Base-by-base conservation (phyloP, 2,797 vertebrate species). In the Arctocebus calabarensis region DNA sequence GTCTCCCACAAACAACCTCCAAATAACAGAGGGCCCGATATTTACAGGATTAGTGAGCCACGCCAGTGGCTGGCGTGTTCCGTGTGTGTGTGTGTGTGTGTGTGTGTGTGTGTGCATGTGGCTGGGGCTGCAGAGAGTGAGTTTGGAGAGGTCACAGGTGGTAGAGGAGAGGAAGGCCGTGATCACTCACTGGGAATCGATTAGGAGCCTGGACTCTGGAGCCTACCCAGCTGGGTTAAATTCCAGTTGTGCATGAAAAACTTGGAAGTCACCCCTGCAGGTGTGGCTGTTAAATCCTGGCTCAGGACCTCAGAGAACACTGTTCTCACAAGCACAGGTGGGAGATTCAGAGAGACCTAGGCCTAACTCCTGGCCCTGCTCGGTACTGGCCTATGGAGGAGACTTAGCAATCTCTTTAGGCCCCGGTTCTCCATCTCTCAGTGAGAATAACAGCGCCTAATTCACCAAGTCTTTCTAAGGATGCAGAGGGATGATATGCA, bases 381-480 rank as follows among this genome's bases (percentile, higher is more conserved):
- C 0, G 12, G 79, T 8, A 34, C 83, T 12, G 68, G 61, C 16
- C 16, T 1, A 7, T 6, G 3, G 17, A 22, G 66, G 77, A 61
- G 77, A 83, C 29, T 13, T 52, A 43, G 14, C 55, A 23, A 43
- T 20, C 70, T 85, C 37, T 59, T 8, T 0, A 0, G 62, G 62
- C 77, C 40, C 57, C 5, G 0, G 1, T 34, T 57, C 43, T 66
- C 37, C 23, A 19, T 52, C 90, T 68, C 14, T 95, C 0, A 57
- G 84, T 3, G 40, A 89, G 59, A 25, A 6, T 11, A 16, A 22
- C 77, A 90, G 85, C 64, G 91, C 52, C 66, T 61, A 29, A 73
- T 79, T 88, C 77, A 77, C 32, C 57, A 29, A 70, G 71, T 82
- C 96, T 94, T 92, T 88, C 17, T 83, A 43, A 40, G 4, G 27